Conservation (phyloP, 2,113 vertebrate species). For the Phylloscopus trochilus region DNA sequence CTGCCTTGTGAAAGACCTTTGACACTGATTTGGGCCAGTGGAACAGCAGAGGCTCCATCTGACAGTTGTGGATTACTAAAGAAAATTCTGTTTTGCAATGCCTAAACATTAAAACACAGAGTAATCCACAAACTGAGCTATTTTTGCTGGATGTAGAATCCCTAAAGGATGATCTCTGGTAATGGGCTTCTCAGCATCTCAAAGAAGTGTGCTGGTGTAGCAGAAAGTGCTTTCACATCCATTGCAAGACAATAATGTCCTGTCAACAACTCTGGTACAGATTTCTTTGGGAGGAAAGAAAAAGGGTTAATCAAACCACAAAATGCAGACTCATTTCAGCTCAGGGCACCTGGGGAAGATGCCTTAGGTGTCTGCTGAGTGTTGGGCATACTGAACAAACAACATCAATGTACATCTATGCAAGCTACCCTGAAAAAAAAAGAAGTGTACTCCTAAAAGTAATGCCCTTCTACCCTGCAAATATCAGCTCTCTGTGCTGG, state of each 20-base stretch:
- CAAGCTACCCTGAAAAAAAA: neutral
- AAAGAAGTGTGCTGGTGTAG: neutral
- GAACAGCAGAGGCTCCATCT: neutral
- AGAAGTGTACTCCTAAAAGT: neutral
- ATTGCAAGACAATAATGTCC: neutral
- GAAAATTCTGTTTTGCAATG: conserved; percentile 4
- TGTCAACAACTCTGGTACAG: neutral
- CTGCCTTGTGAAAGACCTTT: neutral
- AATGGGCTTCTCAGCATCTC: conserved; percentile 27
- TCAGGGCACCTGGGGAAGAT: neutral
- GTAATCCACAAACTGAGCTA: conserved; percentile 20
- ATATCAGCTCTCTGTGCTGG: neutral
- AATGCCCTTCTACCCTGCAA: neutral
- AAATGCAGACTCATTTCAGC: neutral
- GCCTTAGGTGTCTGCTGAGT: neutral
- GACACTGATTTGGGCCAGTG: neutral
- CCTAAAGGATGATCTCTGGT: conserved; percentile 30
- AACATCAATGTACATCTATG: neutral
- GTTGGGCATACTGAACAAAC: neutral
- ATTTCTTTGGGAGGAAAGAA: neutral
- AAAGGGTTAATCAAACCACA: neutral
- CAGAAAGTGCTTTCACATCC: neutral
- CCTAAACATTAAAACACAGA: neutral
- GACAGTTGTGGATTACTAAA: neutral
- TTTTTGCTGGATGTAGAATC: conserved; percentile 39